Conservation (phyloP, 2,797 vertebrate species). For the Anguilla anguilla region DNA sequence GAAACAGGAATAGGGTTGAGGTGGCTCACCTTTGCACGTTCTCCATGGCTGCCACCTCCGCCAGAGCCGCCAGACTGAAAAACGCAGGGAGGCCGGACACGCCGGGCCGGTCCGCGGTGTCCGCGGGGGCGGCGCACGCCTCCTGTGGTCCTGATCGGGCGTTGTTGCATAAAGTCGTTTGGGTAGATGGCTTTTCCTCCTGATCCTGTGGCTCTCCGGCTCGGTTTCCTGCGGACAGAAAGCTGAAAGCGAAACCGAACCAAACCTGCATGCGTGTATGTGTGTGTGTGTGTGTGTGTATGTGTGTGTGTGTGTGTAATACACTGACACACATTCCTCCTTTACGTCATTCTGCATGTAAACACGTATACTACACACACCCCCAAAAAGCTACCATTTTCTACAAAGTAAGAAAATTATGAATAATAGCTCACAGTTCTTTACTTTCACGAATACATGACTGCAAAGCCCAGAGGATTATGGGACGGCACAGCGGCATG, state of each 20-base stretch:
- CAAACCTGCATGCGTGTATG: not conserved
- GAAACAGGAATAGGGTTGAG: not conserved
- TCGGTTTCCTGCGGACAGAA: constrained; percentile 79
- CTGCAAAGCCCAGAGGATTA: not conserved
- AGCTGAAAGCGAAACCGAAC: not conserved
- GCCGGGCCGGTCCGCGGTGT: constrained; percentile 72
- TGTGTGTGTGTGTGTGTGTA: too few relatives aligned
- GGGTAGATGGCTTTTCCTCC: constrained; percentile 80
- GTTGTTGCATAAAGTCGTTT: constrained; percentile 81
- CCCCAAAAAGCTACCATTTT: not conserved
- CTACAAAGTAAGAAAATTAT: not conserved
- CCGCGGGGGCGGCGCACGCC: constrained; percentile 57
- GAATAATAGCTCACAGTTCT: not conserved
- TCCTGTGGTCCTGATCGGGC: constrained; percentile 65
- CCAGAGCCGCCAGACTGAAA: constrained; percentile 95
- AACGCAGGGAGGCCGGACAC: constrained; percentile 83
- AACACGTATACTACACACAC: not conserved
- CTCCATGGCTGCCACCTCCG: constrained; percentile 98
- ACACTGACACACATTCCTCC: not conserved
- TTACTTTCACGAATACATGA: not conserved
- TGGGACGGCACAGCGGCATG: not conserved
- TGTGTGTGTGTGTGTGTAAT: too few relatives aligned
- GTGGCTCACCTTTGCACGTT: constrained; percentile 88
- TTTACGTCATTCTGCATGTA: not conserved
- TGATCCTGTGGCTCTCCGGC: constrained; percentile 82